phyloP scores from a whole-genome alignment of 2,113 vertebrate genomes.

The Heliornis fulica region DNA sequence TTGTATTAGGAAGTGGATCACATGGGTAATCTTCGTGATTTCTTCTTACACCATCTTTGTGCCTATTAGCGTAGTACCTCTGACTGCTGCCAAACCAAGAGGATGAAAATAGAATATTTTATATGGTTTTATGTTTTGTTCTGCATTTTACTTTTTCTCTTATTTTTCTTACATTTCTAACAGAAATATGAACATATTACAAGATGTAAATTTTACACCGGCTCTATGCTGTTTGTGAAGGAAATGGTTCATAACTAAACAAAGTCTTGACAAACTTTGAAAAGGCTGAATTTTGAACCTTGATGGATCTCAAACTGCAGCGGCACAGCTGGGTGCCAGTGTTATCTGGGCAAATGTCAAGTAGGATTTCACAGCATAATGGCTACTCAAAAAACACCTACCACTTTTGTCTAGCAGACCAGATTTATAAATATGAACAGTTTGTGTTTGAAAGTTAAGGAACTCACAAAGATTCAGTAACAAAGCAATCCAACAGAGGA shows the following conservation, averaged over 20 bases:
- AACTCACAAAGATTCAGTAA: constrained; percentile 35
- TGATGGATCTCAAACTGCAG: not conserved
- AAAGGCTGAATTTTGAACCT: not conserved
- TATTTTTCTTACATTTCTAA: not conserved
- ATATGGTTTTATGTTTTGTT: not conserved
- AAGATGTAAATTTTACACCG: not conserved
- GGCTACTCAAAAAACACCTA: not conserved
- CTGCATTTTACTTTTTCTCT: not conserved
- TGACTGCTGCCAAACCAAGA: not conserved
- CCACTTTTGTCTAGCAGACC: not conserved
- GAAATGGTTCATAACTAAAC: not conserved
- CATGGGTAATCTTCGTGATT: not conserved
- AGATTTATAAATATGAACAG: constrained; percentile 42
- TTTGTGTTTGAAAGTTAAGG: constrained; percentile 29
- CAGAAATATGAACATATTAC: not conserved
- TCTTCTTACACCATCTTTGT: not conserved
- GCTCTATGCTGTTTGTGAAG: not conserved
- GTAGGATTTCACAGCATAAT: not conserved
- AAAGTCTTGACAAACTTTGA: not conserved
- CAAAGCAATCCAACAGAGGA: constrained; percentile 43
- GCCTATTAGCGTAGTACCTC: not conserved
- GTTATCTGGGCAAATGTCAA: not conserved
- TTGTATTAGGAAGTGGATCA: not conserved
- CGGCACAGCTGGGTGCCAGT: not conserved
- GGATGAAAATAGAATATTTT: not conserved